These are phyloP conservation scores for Catostomus latipinnis DNA, from an alignment of 2,797 vertebrate genomes.

Conservation along the genomic window DNA sequence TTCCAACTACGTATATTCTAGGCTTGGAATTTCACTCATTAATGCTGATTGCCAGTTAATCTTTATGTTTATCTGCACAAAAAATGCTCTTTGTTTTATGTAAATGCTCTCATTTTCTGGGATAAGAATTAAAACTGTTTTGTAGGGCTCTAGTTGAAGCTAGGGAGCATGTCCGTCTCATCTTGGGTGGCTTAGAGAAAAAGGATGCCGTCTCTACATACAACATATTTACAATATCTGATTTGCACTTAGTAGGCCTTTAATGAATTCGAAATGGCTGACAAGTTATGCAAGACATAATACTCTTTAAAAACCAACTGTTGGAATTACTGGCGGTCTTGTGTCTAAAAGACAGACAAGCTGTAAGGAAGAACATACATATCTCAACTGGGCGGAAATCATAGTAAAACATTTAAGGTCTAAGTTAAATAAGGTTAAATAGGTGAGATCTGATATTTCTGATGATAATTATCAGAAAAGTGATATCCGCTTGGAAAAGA, in stretches of 20 bases:
- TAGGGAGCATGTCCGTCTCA: not conserved
- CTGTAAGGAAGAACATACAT: not conserved
- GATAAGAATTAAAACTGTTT: not conserved
- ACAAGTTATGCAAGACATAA: constrained; percentile 44
- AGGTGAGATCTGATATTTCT: constrained; percentile 14
- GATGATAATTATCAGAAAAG: not conserved
- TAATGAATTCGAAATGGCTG: constrained; percentile 42
- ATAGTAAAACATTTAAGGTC: constrained; percentile 6
- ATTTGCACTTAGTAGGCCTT: constrained; percentile 38
- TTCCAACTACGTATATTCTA: not conserved
- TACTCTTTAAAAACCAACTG: constrained; percentile 29
- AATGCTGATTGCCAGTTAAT: not conserved
- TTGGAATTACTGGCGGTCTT: constrained; percentile 36
- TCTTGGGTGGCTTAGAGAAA: not conserved
- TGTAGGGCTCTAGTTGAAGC: not conserved
- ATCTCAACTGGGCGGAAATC: not conserved
- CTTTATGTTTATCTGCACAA: not conserved
- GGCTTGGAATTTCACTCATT: not conserved
- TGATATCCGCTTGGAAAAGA: constrained; percentile 9
- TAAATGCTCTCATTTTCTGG: constrained; percentile 7
- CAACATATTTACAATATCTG: not conserved
- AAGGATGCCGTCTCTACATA: not conserved
- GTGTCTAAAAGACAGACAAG: constrained; percentile 8
- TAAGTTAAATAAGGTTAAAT: constrained; percentile 3
- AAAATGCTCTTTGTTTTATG: not conserved